A percentile compares a stretch with the other conserved stretches of the same genome.
Evolutionary conservation across 2,113 vertebrate species (phyloP).

Genomic region (Psophia crepitans): DNA sequence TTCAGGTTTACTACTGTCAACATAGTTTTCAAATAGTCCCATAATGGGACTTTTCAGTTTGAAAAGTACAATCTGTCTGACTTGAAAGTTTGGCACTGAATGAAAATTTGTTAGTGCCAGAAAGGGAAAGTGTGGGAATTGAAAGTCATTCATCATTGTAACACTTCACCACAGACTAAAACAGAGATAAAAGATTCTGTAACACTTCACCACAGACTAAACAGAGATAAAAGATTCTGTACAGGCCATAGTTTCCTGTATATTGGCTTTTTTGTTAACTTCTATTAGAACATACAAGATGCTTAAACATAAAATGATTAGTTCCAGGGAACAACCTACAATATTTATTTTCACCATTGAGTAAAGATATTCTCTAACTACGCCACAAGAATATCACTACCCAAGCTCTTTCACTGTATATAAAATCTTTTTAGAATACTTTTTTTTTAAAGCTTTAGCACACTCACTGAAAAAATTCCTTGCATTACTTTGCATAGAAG

Average conservation of each 20-base stretch:
- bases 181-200: constrained; percentile 45
- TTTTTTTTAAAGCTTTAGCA: neutral
- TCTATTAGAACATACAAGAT: neutral
- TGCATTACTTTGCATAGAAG: neutral
- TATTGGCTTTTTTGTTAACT: neutral
- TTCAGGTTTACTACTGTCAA: constrained; percentile 28
- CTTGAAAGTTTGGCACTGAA: neutral
- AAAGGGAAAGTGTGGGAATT: constrained; percentile 14
- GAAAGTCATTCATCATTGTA: constrained; percentile 59
- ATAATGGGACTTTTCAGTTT: constrained; percentile 20
- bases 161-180: neutral
- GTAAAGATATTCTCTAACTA: neutral
- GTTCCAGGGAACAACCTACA: neutral
- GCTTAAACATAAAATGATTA: neutral
- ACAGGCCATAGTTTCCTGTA: neutral
- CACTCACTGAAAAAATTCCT: neutral
- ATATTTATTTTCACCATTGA: neutral
- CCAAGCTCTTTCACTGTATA: neutral
- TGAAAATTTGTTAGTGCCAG: constrained; percentile 57
- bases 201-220: neutral
- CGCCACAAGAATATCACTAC: neutral
- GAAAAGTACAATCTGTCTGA: neutral
- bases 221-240: constrained; percentile 46
- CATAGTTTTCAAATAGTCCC: constrained; percentile 11
- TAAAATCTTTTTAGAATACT: neutral